Percentiles rank a stretch among this genome's conserved stretches.
Evolutionary conservation across 2,888 invertebrate species (phyloP).

Genomic region (Amorpha juglandis): DNA sequence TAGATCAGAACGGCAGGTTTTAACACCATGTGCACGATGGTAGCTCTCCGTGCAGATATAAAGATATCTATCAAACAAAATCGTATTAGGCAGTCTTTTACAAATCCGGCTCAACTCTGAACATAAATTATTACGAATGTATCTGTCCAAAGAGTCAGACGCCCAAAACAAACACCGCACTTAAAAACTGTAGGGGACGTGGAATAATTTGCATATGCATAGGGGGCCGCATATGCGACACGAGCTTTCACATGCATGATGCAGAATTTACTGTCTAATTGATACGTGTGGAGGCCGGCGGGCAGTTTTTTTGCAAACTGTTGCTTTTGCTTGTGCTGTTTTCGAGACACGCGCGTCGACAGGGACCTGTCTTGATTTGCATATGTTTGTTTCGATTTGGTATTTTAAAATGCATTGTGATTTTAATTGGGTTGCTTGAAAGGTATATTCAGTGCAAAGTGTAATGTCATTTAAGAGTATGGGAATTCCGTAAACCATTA

Average conservation of each 20-base stretch:
- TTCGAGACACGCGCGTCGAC: not conserved
- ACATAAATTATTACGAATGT: conserved; percentile 49
- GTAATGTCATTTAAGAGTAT: too few species aligned
- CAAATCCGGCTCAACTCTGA: conserved; percentile 43
- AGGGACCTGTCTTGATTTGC: conserved; percentile 9
- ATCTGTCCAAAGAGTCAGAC: conserved; percentile 57
- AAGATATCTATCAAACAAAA: conserved; percentile 14
- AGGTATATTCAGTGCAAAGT: too few species aligned
- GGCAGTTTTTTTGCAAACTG: conserved; percentile 21
- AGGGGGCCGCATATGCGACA: conserved; percentile 69
- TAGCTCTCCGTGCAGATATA: too few species aligned
- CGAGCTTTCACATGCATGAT: conserved; percentile 26
- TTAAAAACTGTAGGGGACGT: conserved; percentile 70
- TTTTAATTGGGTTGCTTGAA: too few species aligned
- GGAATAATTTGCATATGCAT: conserved; percentile 80
- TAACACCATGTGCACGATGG: too few species aligned
- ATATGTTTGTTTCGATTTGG: conserved; percentile 13
- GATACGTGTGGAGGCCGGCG: conserved; percentile 20
- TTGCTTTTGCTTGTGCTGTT: conserved; percentile 15
- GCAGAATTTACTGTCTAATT: conserved; percentile 24
- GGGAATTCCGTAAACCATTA: too few species aligned
- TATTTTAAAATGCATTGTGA: not conserved
- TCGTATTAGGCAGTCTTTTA: conserved; percentile 31
- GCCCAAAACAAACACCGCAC: conserved; percentile 75
- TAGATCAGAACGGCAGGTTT: too few species aligned